phyloP scores from a whole-genome alignment of 1,140 invertebrate genomes.

The Eumaeus atala region DNA sequence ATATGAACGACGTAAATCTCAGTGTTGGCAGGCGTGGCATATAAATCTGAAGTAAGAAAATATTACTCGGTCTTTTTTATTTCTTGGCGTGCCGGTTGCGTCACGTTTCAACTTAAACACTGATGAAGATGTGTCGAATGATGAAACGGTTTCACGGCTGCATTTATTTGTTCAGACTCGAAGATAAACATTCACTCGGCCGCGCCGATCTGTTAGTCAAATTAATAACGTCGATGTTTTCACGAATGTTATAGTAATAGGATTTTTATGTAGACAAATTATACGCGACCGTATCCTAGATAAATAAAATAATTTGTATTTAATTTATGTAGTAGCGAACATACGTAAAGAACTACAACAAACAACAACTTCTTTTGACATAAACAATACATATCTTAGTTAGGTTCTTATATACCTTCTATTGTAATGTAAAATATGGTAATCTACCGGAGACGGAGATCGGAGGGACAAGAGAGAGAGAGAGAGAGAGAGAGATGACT shows the following conservation, averaged over 20 bases:
- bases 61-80: slow-evolving; percentile 45
- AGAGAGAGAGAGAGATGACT: too few species aligned
- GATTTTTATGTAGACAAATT: too few species aligned
- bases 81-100: slow-evolving; percentile 50
- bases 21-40: slow-evolving; percentile 52
- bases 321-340: too few species aligned
- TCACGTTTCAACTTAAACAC: slow-evolving; percentile 42
- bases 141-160: slow-evolving; percentile 57
- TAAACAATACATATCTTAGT: too few species aligned
- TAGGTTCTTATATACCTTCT: too few species aligned
- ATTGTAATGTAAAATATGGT: too few species aligned
- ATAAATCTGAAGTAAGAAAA: slow-evolving; percentile 57
- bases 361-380: too few species aligned
- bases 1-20: slow-evolving; percentile 59
- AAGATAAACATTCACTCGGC: slow-evolving; percentile 34
- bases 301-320: too few species aligned
- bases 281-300: too few species aligned
- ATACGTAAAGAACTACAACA: too few species aligned
- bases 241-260: slow-evolving; percentile 21
- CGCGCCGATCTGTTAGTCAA: slow-evolving; percentile 35
- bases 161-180: slow-evolving; percentile 52
- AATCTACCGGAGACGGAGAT: too few species aligned
- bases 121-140: slow-evolving; percentile 54
- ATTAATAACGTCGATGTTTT: slow-evolving; percentile 31
- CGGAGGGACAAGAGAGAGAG: too few species aligned